These are phyloP conservation scores for Melanotaenia nigrans DNA, from an alignment of 2,797 vertebrate genomes.

Conservation along the genomic window DNA sequence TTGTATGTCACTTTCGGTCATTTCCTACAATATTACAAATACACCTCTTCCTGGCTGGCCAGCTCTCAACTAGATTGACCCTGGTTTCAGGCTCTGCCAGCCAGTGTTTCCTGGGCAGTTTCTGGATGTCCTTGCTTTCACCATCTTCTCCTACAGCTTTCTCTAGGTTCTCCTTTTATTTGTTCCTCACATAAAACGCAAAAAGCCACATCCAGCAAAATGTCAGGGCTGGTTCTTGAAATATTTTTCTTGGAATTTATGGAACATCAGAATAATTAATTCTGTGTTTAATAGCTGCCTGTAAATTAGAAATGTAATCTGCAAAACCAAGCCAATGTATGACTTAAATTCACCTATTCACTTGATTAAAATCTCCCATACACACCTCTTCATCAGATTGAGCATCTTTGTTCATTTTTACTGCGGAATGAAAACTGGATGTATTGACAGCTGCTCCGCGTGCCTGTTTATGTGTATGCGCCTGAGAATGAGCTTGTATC, in stretches of 20 bases:
- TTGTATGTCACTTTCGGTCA: not conserved
- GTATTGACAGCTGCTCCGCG: constrained; percentile 39
- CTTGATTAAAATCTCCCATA: not conserved
- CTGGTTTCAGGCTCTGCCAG: too few species aligned
- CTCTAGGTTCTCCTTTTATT: too few species aligned
- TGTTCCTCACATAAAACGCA: not conserved
- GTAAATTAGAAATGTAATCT: not conserved
- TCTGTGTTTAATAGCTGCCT: not conserved
- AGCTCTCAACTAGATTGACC: too few species aligned
- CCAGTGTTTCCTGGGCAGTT: too few species aligned
- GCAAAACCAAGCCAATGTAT: constrained; percentile 1
- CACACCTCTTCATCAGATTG: not conserved
- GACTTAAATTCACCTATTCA: not conserved
- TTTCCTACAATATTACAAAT: not conserved
- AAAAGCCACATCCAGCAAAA: not conserved
- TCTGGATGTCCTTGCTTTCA: too few species aligned
- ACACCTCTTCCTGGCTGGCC: not conserved
- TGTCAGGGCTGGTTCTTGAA: not conserved
- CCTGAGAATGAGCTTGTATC: constrained; percentile 46
- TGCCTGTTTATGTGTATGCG: constrained; percentile 47
- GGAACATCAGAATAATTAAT: not conserved
- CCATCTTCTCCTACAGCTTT: not conserved
- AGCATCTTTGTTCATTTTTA: constrained; percentile 28
- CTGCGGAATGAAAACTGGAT: not conserved
- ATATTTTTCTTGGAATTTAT: not conserved